These are phyloP conservation scores for Agriopis aurantiaria DNA, from an alignment of 2,888 invertebrate genomes.

Conservation along the genomic window DNA sequence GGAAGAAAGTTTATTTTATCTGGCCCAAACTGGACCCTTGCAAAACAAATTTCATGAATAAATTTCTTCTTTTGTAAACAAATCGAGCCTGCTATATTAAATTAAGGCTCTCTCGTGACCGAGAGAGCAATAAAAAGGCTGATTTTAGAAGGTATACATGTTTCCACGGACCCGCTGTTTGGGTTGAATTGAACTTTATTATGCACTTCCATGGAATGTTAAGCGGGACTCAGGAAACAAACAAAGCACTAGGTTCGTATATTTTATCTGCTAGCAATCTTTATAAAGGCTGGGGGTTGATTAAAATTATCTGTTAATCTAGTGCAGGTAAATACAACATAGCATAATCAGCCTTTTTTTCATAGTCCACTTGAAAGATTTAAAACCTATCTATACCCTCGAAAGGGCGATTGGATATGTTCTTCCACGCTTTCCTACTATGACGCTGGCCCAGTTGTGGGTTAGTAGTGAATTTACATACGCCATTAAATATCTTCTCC, in stretches of 20 bases:
- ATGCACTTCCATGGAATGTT: constrained; percentile 33
- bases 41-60: constrained; percentile 85
- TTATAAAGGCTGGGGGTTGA: not conserved
- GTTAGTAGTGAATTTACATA: too few species aligned
- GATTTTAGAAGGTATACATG: constrained; percentile 58
- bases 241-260: constrained; percentile 11
- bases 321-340: too few species aligned
- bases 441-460: too few species aligned
- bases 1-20: constrained; percentile 76
- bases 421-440: too few species aligned
- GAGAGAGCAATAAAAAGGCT: constrained; percentile 70
- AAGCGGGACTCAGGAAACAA: not conserved
- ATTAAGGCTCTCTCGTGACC: constrained; percentile 75
- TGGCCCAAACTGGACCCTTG: constrained; percentile 64
- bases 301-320: too few species aligned
- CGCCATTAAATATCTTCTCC: too few species aligned
- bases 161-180: constrained; percentile 31
- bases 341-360: too few species aligned
- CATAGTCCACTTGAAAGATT: too few species aligned
- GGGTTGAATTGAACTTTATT: constrained; percentile 40
- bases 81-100: constrained; percentile 82
- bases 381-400: too few species aligned
- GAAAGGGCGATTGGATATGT: too few species aligned
- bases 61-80: constrained; percentile 85
- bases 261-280: not conserved